A percentile compares a stretch with the other conserved stretches of the same genome.
Conservation (phyloP, 1,140 invertebrate genomes). For the Ips nitidus region DNA sequence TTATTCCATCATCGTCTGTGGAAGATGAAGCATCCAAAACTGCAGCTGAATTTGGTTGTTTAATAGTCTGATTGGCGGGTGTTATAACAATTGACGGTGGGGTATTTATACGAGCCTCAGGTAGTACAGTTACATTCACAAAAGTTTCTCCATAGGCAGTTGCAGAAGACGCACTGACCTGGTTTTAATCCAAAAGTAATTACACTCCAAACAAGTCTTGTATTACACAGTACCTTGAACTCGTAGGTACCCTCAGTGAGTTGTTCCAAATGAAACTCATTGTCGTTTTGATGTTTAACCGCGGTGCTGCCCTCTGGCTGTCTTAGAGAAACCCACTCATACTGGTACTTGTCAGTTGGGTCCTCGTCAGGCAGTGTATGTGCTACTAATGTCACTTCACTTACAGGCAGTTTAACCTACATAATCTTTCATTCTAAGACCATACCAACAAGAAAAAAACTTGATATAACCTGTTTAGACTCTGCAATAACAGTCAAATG, state of each 20-base stretch:
- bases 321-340: slow-evolving; percentile 83
- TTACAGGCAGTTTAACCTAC: slow-evolving; percentile 63
- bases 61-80: slow-evolving; percentile 80
- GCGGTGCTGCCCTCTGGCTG: slow-evolving; percentile 80
- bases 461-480: slow-evolving; percentile 64
- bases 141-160: slow-evolving; percentile 79
- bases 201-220: background rate
- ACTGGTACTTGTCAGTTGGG: slow-evolving; percentile 70
- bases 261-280: slow-evolving; percentile 73
- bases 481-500: slow-evolving; percentile 76
- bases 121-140: slow-evolving; percentile 89
- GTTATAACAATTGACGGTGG: slow-evolving; percentile 84
- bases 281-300: slow-evolving; percentile 85
- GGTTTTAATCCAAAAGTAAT: slow-evolving; percentile 1
- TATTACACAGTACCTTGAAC: slow-evolving; percentile 68
- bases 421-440: background rate
- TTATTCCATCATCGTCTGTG: slow-evolving; percentile 62
- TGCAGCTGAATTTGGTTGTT: slow-evolving; percentile 84
- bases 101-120: slow-evolving; percentile 83
- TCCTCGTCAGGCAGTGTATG: slow-evolving; percentile 74
- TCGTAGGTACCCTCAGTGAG: slow-evolving; percentile 83
- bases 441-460: background rate
- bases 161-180: slow-evolving; percentile 68
- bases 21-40: slow-evolving; percentile 80
- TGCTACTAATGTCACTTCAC: slow-evolving; percentile 76